Evolutionary conservation across 2,888 invertebrate genomes (phyloP), one percentile per base, ranked within the genome.

Genomic region (Erebia epiphron): DNA sequence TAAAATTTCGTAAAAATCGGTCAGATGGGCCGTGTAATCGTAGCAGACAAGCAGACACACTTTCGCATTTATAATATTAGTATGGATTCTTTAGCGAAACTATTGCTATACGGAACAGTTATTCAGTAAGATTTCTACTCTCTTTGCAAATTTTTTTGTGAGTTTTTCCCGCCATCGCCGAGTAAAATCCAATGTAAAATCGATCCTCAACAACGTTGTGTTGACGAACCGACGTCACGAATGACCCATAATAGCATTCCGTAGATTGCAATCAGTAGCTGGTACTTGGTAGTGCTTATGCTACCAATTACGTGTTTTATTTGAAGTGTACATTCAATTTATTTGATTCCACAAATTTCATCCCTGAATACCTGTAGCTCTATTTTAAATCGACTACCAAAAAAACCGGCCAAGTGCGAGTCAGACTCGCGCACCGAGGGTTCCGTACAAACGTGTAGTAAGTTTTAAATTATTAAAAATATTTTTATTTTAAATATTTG

Each of bases 211-310:
- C 65, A 43, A 58, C 46, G 16, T 8, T 61, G 16, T 43, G 43
- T 18, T 43, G 18, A 62, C 43, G 62, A 41, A 49, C 21, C 21
- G 13, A 49, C 49, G 62, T 62, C 62, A 62, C 62, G 49, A 49
- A 62, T 8, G 13, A 62, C 43, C 46, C 18, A 13, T 49, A 49
- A 62, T 62, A 49, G 62, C 49, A 41, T 60, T 60, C 43, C 60
- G 16, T 16, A 41, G 60, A 60, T 60, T 60, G 60, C 60, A n/a
- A 43, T 43, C 60, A 10, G 18, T 43, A 10, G 18, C 61, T 46
- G 43, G 3, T 43, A 41, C 41, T 43, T 46, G 43, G 9, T 43
- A 41, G 60, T 43, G 43, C 43, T 41, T 41, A 41, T 43, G 43
- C 10, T 61, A 46, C 61, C 18, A 61, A 46, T 61, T 46, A 61